phyloP scores from a whole-genome alignment of 2,113 vertebrate genomes.

The Ptilorrhoa leucosticta region DNA sequence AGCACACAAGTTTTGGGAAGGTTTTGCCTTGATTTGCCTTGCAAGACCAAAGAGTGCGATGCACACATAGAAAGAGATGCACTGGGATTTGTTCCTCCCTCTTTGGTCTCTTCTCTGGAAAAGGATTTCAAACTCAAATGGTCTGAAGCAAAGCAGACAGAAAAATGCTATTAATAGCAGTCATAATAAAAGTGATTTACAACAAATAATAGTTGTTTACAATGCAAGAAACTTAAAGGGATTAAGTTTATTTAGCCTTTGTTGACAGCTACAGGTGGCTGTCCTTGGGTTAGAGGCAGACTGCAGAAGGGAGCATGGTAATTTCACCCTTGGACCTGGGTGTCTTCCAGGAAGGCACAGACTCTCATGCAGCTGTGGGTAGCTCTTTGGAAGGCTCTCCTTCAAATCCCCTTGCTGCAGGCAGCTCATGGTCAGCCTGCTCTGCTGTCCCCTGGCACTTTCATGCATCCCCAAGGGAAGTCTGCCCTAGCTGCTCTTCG shows the following conservation, averaged over 20 bases:
- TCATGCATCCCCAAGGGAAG: rapidly evolving
- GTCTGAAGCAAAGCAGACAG: background rate
- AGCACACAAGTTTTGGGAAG: background rate
- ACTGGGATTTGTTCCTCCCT: background rate
- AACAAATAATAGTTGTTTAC: background rate
- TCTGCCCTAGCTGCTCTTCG: background rate
- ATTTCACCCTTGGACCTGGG: background rate
- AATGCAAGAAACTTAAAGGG: background rate
- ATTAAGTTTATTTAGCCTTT: background rate
- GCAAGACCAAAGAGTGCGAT: background rate
- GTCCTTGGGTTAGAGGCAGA: background rate
- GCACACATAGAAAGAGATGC: rapidly evolving
- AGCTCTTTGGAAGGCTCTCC: background rate
- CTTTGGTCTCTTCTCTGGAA: background rate
- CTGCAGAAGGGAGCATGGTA: rapidly evolving
- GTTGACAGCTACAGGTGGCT: background rate
- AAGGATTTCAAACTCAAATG: background rate
- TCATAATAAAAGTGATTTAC: background rate
- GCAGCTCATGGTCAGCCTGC: background rate
- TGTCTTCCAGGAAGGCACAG: background rate
- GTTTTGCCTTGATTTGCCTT: background rate
- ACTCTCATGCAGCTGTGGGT: rapidly evolving
- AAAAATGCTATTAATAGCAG: background rate
- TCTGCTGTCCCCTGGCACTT: background rate
- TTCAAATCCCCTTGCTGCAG: background rate